Conservation (phyloP, 2,797 vertebrate species). For the Hapalemur alaotrensis region DNA sequence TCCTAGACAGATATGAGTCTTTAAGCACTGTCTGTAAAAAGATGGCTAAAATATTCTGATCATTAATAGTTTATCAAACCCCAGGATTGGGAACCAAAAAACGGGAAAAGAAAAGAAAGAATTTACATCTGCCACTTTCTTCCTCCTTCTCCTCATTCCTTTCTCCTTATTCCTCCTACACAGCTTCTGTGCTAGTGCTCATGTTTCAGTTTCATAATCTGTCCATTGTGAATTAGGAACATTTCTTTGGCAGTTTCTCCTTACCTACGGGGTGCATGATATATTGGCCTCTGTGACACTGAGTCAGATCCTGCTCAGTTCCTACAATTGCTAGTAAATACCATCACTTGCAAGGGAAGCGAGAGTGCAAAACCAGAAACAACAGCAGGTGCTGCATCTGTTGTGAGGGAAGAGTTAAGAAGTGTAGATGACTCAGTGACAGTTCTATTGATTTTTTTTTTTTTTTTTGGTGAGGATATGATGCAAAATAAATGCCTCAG, state of each 20-base stretch:
- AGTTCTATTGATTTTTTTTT: slow-evolving; percentile 37
- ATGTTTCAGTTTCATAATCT: slow-evolving; percentile 15
- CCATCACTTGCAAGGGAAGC: not conserved
- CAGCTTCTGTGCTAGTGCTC: slow-evolving; percentile 48
- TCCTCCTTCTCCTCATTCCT: not conserved
- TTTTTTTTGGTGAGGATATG: not conserved
- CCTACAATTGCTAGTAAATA: slow-evolving; percentile 16
- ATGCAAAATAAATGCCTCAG: slow-evolving; percentile 53
- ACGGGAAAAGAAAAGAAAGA: not conserved
- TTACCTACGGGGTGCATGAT: not conserved
- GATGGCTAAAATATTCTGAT: not conserved
- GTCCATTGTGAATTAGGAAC: slow-evolving; percentile 43
- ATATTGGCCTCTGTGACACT: slow-evolving; percentile 43
- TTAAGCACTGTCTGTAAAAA: not conserved
- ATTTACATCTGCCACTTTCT: not conserved
- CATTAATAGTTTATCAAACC: slow-evolving; percentile 11
- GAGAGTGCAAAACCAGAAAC: slow-evolving; percentile 37
- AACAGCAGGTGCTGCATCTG: slow-evolving; percentile 57
- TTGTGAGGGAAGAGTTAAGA: slow-evolving; percentile 23
- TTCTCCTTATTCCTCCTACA: not conserved
- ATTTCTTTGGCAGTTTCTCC: slow-evolving; percentile 34
- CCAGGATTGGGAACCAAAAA: not conserved
- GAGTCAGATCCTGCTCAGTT: not conserved
- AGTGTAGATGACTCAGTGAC: slow-evolving; percentile 61
- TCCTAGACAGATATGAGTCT: not conserved